Evolutionary conservation across 2,888 invertebrate genomes (phyloP).

Genomic region (Lepidonotus clava): DNA sequence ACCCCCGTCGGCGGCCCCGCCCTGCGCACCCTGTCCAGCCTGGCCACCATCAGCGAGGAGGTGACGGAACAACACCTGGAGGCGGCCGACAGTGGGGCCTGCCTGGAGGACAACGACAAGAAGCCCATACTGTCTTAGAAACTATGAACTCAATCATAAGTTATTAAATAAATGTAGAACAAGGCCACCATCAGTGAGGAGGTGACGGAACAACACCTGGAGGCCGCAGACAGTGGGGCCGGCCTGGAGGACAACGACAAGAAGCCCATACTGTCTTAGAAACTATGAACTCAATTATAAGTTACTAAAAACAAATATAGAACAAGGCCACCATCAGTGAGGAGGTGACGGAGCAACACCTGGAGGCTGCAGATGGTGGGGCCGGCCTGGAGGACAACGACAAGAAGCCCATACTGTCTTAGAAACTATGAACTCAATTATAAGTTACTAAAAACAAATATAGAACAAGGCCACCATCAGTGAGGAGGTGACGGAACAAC

Average conservation of each 20-base stretch:
- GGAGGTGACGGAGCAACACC: constrained; percentile 35
- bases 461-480: constrained; percentile 54
- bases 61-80: constrained; percentile 6
- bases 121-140: constrained; percentile 40
- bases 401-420: constrained; percentile 32
- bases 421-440: too few species aligned
- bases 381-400: constrained; percentile 12
- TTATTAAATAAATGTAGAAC: too few species aligned
- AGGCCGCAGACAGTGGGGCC: neutral
- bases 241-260: constrained; percentile 21
- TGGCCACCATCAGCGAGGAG: constrained; percentile 55
- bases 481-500: constrained; percentile 39
- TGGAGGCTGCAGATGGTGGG: neutral
- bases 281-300: too few species aligned
- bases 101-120: constrained; percentile 19
- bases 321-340: constrained; percentile 54
- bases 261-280: constrained; percentile 36
- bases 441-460: too few species aligned
- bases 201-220: neutral
- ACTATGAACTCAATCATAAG: too few species aligned
- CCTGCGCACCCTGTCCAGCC: constrained; percentile 22
- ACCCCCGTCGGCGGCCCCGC: constrained; percentile 46
- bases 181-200: constrained; percentile 55
- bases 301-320: too few species aligned
- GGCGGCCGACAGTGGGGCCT: neutral